These are phyloP conservation scores for Vanessa atalanta DNA, from an alignment of 1,140 invertebrate genomes.

Conservation along the genomic window DNA sequence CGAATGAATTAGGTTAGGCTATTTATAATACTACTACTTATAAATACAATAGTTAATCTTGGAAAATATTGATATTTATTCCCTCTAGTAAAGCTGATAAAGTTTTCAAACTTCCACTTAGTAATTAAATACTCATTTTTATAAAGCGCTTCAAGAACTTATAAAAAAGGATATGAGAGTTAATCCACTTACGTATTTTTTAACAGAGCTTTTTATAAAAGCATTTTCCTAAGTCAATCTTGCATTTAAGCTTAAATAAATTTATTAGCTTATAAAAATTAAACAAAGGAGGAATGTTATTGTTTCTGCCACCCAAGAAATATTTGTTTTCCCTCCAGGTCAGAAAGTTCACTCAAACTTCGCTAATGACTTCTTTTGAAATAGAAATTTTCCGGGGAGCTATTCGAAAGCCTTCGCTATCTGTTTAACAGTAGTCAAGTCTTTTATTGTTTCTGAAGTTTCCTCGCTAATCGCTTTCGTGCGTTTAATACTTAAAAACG, in stretches of 20 bases:
- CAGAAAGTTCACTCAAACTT: conserved; percentile 63
- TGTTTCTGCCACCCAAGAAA: conserved; percentile 55
- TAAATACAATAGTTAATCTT: no score
- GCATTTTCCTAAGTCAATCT: conserved; percentile 22
- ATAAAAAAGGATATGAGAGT: not conserved
- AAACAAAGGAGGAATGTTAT: conserved; percentile 60
- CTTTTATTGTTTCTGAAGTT: conserved; percentile 64
- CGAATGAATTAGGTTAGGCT: no score
- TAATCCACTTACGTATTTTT: not conserved
- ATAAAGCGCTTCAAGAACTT: not conserved
- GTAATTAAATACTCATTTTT: no score
- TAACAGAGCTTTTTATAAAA: not conserved
- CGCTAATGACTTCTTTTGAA: conserved; percentile 71
- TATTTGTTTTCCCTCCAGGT: conserved; percentile 64
- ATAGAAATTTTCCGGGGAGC: conserved; percentile 56
- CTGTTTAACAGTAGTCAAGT: conserved; percentile 67
- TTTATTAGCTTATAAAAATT: conserved; percentile 39
- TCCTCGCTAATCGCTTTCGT: conserved; percentile 55
- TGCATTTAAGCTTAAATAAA: conserved; percentile 20
- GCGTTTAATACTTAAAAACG: conserved; percentile 49
- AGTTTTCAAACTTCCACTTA: no score
- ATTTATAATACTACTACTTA: no score
- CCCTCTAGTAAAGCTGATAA: no score
- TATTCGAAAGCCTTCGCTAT: conserved; percentile 61
- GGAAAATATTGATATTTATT: no score